phyloP scores from a whole-genome alignment of 2,113 vertebrate species.

The Tinamus guttatus region DNA sequence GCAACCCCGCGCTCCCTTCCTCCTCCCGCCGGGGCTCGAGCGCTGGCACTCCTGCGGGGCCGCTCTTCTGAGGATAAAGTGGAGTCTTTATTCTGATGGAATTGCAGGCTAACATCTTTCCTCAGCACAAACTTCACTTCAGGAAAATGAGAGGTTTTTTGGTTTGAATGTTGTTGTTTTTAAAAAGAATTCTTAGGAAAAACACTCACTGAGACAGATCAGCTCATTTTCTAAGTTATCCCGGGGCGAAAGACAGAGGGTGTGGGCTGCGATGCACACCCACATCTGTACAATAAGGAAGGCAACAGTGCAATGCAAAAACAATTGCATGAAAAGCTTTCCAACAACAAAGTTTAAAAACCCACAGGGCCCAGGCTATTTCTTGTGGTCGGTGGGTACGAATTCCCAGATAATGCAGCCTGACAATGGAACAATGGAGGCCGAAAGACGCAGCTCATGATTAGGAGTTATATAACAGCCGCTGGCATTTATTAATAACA shows the following conservation, averaged over 20 bases:
- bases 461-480: conserved; percentile 60
- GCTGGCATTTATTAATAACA: conserved; percentile 67
- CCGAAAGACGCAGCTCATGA: conserved; percentile 14
- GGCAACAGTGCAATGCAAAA: conserved; percentile 37
- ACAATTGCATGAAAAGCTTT: conserved; percentile 73
- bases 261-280: conserved; percentile 66
- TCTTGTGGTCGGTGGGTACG: conserved; percentile 67
- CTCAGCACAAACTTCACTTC: conserved; percentile 28
- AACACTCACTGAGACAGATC: background rate
- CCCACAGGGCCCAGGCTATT: conserved; percentile 61
- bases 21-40: background rate
- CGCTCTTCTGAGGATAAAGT: background rate
- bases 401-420: conserved; percentile 68
- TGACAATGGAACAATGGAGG: conserved; percentile 65
- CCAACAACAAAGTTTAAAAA: conserved; percentile 70
- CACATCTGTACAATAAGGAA: conserved; percentile 64
- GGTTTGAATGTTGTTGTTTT: conserved; percentile 41
- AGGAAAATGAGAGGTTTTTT: conserved; percentile 8
- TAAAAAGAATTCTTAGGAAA: conserved; percentile 57
- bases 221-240: conserved; percentile 44
- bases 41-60: background rate
- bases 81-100: background rate
- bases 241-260: conserved; percentile 63
- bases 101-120: background rate
- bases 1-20: background rate